Evolutionary conservation across 2,888 invertebrate species (phyloP), one percentile per base, ranked within the genome.

Genomic region (Rotaria macrura): DNA sequence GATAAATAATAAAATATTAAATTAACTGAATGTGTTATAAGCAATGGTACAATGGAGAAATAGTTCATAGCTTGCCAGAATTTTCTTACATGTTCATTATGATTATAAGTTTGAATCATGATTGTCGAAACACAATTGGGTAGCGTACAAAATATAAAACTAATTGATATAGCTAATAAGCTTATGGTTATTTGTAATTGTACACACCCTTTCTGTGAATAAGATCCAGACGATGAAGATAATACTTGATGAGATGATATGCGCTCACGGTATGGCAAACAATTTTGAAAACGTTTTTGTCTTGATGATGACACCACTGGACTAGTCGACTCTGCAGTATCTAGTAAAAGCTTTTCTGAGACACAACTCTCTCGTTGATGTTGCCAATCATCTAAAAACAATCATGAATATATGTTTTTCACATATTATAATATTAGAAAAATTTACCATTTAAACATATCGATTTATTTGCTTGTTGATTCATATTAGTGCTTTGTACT

Each of bases 61-160:
- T 74, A 74, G 25, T 74, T 74, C 74, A 74, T 74, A 40, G 74
- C 74, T 40, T 74, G 74, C 74, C 74, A 74, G 43, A 74, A 74
- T 40, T 74, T 43, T 74, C 74, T 74, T 40, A 43, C 43, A 25
- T 43, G 74, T 23, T 74, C 43, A 25, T 74, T 9, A 17, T 74
- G 6, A 23, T 38, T 74, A 40, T 74, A 25, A 1, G 40, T 23
- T 74, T 74, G 23, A 40, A 74, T 74, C 43, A 40, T 74, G 7
- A 74, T 74, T 20, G 74, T 74, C 25, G 74, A 74, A 7, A 74
- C 43, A 40, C 74, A 74, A 25, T 74, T 74, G 23, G 74, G 74
- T 40, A 74, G 43, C 25, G 74, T 74, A 74, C 74, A 74, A 40
- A 74, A 74, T 40, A 74, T 74, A 40, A 74, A 74, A 38, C 40